Percentiles rank a stretch among this genome's conserved stretches.
Evolutionary conservation across 2,113 vertebrate genomes (phyloP).

Genomic region (Neodontobutis hainanensis): DNA sequence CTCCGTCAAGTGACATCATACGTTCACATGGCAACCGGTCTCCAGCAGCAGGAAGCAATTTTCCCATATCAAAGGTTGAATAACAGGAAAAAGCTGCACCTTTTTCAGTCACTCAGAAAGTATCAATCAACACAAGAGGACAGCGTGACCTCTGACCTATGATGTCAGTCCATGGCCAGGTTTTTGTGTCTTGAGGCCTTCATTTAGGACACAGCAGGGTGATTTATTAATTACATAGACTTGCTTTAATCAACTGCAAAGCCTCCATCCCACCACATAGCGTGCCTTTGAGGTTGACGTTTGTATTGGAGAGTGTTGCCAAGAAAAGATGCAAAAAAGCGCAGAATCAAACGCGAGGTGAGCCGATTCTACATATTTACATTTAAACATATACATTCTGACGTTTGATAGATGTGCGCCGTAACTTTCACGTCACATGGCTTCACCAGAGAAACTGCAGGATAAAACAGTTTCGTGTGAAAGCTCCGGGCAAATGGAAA

Average conservation of each 20-base stretch:
- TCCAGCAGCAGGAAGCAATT: slow-evolving; percentile 70
- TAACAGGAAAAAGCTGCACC: slow-evolving; percentile 59
- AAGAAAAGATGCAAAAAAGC: slow-evolving; percentile 23
- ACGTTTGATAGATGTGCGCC: slow-evolving; percentile 42
- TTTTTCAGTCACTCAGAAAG: slow-evolving; percentile 56
- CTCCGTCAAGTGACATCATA: slow-evolving; percentile 67
- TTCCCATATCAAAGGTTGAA: slow-evolving; percentile 68
- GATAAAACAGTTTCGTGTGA: slow-evolving; percentile 37
- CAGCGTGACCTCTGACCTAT: slow-evolving; percentile 67
- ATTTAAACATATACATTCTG: slow-evolving; percentile 39
- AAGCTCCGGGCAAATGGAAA: slow-evolving; percentile 53
- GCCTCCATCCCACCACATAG: slow-evolving; percentile 17
- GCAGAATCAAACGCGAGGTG: slow-evolving; percentile 16
- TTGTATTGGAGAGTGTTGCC: slow-evolving; percentile 31
- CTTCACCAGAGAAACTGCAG: slow-evolving; percentile 22
- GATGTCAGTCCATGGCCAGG: slow-evolving; percentile 64
- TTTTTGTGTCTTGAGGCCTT: slow-evolving; percentile 44
- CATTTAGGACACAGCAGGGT: slow-evolving; percentile 43
- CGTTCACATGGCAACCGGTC: slow-evolving; percentile 42
- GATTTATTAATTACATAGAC: slow-evolving; percentile 66
- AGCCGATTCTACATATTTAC: slow-evolving; percentile 27
- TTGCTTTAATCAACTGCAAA: slow-evolving; percentile 55
- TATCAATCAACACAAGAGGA: slow-evolving; percentile 71
- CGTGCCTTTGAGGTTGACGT: slow-evolving; percentile 43
- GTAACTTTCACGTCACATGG: slow-evolving; percentile 34